Conservation (phyloP, 2,888 invertebrate genomes). For the Vesta saturnalis region DNA sequence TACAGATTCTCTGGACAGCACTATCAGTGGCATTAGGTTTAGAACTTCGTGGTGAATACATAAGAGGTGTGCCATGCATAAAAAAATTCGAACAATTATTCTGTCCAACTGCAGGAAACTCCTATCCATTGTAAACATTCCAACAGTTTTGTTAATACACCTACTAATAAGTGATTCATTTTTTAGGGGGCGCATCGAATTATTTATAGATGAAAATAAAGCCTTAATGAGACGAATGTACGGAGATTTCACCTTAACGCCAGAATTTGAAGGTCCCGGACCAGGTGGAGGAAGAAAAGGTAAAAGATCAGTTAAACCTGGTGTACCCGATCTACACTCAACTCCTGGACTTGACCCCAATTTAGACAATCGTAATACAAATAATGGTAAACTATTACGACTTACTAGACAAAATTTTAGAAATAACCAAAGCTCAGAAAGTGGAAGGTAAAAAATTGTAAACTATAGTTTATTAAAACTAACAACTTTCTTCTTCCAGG, state of each 20-base stretch:
- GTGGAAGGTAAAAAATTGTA: slow-evolving; percentile 62
- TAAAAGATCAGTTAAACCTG: slow-evolving; percentile 60
- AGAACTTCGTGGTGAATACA: slow-evolving; percentile 87
- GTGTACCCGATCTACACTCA: slow-evolving; percentile 69
- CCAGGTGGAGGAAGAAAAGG: slow-evolving; percentile 61
- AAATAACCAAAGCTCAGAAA: slow-evolving; percentile 65
- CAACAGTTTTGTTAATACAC: slow-evolving; percentile 12
- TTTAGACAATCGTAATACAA: slow-evolving; percentile 63
- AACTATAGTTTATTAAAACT: neutral
- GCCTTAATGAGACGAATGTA: slow-evolving; percentile 94
- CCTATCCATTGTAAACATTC: slow-evolving; percentile 85
- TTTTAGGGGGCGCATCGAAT: slow-evolving; percentile 88
- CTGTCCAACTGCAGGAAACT: slow-evolving; percentile 91
- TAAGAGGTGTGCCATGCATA: slow-evolving; percentile 90
- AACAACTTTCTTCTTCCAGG: slow-evolving; percentile 63
- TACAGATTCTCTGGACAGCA: slow-evolving; percentile 90
- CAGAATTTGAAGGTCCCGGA: slow-evolving; percentile 57
- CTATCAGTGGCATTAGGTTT: slow-evolving; percentile 86
- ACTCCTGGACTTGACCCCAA: slow-evolving; percentile 63
- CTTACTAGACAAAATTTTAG: slow-evolving; percentile 66
- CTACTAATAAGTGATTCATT: slow-evolving; percentile 3
- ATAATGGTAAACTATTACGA: slow-evolving; percentile 65
- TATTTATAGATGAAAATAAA: slow-evolving; percentile 94
- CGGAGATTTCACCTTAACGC: slow-evolving; percentile 82
- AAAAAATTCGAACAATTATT: slow-evolving; percentile 89